These are phyloP conservation scores for Gyrodactylus salaris DNA, from an alignment of 1,140 invertebrate genomes.

Conservation along the genomic window DNA sequence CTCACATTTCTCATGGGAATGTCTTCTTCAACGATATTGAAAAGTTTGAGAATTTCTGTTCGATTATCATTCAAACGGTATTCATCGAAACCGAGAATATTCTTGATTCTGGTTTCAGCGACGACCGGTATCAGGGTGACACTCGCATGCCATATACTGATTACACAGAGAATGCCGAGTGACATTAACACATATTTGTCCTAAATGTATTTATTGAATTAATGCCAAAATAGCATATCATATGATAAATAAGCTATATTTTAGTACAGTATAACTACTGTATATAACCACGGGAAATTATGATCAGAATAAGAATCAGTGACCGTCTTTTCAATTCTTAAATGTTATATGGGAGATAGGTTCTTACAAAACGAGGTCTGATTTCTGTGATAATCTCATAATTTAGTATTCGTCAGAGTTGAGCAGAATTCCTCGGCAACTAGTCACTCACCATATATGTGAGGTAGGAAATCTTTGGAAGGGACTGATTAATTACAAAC, in stretches of 20 bases:
- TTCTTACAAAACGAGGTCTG: no score
- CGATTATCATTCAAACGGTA: not conserved
- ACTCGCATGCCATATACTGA: constrained; percentile 17
- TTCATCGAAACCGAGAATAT: not conserved
- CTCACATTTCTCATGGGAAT: not conserved
- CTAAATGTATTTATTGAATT: constrained; percentile 5
- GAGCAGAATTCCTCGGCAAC: not conserved
- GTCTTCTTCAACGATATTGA: not conserved
- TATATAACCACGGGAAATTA: not conserved
- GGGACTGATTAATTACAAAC: constrained; percentile 18
- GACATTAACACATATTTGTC: constrained; percentile 10
- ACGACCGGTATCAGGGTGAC: constrained; percentile 15
- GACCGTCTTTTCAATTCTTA: no score
- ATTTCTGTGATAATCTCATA: no score
- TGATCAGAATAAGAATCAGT: no score
- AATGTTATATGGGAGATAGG: no score
- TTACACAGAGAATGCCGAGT: constrained; percentile 8
- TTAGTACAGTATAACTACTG: not conserved
- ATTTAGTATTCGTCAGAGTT: not conserved
- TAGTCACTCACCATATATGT: constrained; percentile 17
- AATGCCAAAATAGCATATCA: not conserved
- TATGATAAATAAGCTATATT: not conserved
- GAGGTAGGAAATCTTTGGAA: constrained; percentile 18
- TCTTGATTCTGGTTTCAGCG: not conserved
- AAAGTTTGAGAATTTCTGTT: not conserved